Percentiles rank a stretch among this genome's conserved stretches.
These are phyloP conservation scores for Ecdyonurus torrentis DNA, from an alignment of 2,888 invertebrate species.

Conservation along the genomic window DNA sequence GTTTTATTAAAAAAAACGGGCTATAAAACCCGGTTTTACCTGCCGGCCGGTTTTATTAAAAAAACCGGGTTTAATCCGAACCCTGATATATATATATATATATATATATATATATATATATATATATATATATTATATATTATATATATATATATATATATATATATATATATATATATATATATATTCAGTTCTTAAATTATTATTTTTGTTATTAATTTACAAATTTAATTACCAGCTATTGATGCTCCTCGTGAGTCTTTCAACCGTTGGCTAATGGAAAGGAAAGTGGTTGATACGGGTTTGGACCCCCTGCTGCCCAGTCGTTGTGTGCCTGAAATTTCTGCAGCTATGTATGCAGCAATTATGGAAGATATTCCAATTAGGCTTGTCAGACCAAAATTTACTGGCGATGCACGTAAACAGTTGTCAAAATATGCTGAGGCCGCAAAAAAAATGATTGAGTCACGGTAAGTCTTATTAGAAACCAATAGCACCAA, in stretches of 20 bases:
- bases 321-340: constrained; percentile 75
- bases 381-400: constrained; percentile 85
- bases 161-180: too few relatives aligned
- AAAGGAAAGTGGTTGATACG: constrained; percentile 77
- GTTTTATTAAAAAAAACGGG: too few relatives aligned
- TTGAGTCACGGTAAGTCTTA: constrained; percentile 50
- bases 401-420: constrained; percentile 87
- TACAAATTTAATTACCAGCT: constrained; percentile 21
- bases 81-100: too few relatives aligned
- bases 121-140: too few relatives aligned
- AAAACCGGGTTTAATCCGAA: too few relatives aligned
- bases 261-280: constrained; percentile 92
- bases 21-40: too few relatives aligned
- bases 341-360: constrained; percentile 87
- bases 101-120: too few relatives aligned
- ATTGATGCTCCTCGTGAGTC: constrained; percentile 95
- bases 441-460: constrained; percentile 92
- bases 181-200: too few relatives aligned
- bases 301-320: constrained; percentile 70
- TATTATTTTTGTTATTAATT: too few relatives aligned
- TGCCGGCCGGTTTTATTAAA: too few relatives aligned
- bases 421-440: constrained; percentile 88
- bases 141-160: too few relatives aligned
- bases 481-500: background rate
- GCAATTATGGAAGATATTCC: constrained; percentile 98